phyloP scores from a whole-genome alignment of 2,888 invertebrate genomes.

The Altica lythri region DNA sequence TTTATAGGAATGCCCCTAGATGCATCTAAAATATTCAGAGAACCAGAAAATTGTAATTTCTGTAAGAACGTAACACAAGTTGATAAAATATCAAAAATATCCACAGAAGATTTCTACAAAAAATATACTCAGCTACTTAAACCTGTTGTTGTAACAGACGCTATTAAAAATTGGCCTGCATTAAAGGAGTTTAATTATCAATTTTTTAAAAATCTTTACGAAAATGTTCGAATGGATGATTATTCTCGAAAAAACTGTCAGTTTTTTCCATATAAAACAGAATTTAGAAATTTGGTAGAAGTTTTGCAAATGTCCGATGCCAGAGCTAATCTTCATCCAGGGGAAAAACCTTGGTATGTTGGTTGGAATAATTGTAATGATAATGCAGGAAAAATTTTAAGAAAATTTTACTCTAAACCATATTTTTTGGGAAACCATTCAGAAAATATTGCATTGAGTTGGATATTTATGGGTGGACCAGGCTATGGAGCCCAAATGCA shows the following conservation, averaged over 20 bases:
- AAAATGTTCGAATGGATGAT: slow-evolving; percentile 4
- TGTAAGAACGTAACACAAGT: slow-evolving; percentile 70
- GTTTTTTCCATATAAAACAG: slow-evolving; percentile 92
- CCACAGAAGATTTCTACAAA: slow-evolving; percentile 71
- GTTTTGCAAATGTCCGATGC: slow-evolving; percentile 80
- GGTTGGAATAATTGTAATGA: slow-evolving; percentile 95
- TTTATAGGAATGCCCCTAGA: slow-evolving; percentile 51
- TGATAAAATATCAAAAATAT: slow-evolving; percentile 68
- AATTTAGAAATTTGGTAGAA: slow-evolving; percentile 76
- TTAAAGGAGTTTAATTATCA: slow-evolving; percentile 66
- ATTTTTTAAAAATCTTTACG: slow-evolving; percentile 82
- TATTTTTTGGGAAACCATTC: slow-evolving; percentile 87
- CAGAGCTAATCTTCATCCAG: slow-evolving; percentile 64
- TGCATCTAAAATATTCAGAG: slow-evolving; percentile 64
- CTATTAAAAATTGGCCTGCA: slow-evolving; percentile 81
- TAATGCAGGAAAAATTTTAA: slow-evolving; percentile 74
- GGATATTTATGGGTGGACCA: slow-evolving; percentile 97
- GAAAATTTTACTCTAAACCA: slow-evolving; percentile 79
- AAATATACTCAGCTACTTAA: slow-evolving; percentile 75
- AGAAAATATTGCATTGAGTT: slow-evolving; percentile 88
- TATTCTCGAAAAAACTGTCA: slow-evolving; percentile 66
- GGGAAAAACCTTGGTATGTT: slow-evolving; percentile 65
- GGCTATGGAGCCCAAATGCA: slow-evolving; percentile 96
- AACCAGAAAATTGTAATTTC: slow-evolving; percentile 80
- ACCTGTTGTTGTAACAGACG: slow-evolving; percentile 87